phyloP scores from a whole-genome alignment of 2,113 vertebrate species.

The Phylloscopus whistleri region DNA sequence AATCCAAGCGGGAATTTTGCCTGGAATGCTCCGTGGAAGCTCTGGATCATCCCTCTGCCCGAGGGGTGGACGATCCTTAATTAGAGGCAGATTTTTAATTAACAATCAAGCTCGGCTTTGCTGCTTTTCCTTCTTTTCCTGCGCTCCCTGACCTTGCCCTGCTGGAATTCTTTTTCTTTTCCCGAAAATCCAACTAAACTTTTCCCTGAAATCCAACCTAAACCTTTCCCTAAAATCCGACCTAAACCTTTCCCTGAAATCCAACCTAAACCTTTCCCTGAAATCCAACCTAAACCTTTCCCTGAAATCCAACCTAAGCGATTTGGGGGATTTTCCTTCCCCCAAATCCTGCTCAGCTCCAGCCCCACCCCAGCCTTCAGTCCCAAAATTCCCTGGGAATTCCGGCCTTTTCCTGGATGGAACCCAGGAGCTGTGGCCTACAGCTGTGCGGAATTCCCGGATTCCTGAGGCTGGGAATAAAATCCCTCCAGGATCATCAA shows the following conservation, averaged over 20 bases:
- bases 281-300: no score
- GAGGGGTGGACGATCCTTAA: background rate
- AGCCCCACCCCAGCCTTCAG: background rate
- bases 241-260: no score
- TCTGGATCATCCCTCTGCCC: background rate
- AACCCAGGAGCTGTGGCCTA: background rate
- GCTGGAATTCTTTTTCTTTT: background rate
- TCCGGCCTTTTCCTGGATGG: background rate
- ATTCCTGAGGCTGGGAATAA: background rate
- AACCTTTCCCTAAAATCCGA: background rate
- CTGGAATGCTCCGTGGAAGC: background rate
- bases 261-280: no score
- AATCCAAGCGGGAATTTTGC: accelerated
- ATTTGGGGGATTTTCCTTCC: background rate
- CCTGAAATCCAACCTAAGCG: no score
- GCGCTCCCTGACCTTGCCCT: background rate
- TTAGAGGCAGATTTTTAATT: background rate
- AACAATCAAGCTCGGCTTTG: no score
- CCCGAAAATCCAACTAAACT: background rate
- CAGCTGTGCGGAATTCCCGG: background rate
- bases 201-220: no score
- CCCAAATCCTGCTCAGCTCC: background rate
- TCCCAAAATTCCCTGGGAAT: background rate
- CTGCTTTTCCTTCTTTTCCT: background rate
- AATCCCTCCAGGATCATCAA: background rate